These are phyloP conservation scores for Trichonephila clavata DNA, from an alignment of 1,140 invertebrate genomes.

Conservation along the genomic window DNA sequence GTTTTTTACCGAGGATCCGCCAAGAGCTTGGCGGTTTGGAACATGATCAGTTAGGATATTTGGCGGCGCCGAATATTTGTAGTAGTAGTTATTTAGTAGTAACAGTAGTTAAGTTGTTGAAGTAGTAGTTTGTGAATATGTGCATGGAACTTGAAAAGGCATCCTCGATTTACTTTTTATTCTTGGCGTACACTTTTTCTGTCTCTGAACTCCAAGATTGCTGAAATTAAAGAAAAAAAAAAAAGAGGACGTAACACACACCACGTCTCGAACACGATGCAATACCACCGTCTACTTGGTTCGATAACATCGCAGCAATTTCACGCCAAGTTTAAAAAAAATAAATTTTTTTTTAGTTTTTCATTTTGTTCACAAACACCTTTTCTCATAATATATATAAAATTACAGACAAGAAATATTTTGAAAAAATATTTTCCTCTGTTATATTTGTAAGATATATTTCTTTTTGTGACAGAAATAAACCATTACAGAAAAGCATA, in stretches of 20 bases:
- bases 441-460: too few species aligned
- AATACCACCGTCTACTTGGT: not conserved
- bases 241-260: slow-evolving; percentile 39
- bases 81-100: slow-evolving; percentile 61
- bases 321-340: not conserved
- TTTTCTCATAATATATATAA: too few species aligned
- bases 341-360: too few species aligned
- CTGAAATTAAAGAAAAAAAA: not conserved
- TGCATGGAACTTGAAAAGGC: slow-evolving; percentile 76
- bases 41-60: slow-evolving; percentile 67
- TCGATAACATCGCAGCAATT: not conserved
- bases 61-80: slow-evolving; percentile 65
- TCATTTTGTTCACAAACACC: too few species aligned
- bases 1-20: slow-evolving; percentile 43
- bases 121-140: slow-evolving; percentile 66
- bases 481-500: too few species aligned
- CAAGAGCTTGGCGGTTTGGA: slow-evolving; percentile 66
- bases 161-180: slow-evolving; percentile 65
- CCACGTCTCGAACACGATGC: slow-evolving; percentile 66
- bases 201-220: not conserved
- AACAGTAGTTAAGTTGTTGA: slow-evolving; percentile 53
- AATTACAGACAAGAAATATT: too few species aligned
- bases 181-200: not conserved
- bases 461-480: too few species aligned
- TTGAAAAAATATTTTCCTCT: too few species aligned